Conservation (phyloP, 1,140 invertebrate genomes). For the Pentalonia nigronervosa region DNA sequence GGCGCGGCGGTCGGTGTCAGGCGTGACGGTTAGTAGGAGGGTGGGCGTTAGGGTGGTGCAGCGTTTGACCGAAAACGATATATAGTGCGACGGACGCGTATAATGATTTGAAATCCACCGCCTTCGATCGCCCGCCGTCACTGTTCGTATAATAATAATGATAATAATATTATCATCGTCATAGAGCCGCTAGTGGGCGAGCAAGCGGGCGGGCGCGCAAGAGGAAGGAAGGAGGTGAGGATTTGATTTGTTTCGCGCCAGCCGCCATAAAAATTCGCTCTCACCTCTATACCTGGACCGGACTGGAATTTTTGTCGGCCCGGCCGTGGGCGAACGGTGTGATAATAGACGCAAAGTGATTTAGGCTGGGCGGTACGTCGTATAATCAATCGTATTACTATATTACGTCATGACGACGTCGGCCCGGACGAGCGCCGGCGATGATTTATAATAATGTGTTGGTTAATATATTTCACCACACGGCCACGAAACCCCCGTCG, state of each 20-base stretch:
- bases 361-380: background rate
- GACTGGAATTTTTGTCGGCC: background rate
- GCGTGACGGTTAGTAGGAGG: too few relatives aligned
- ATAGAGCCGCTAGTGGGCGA: background rate
- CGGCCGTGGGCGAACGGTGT: background rate
- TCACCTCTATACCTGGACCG: background rate
- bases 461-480: background rate
- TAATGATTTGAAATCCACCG: background rate
- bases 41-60: too few relatives aligned
- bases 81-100: background rate
- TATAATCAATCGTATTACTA: background rate
- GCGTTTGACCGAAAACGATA: background rate
- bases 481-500: background rate
- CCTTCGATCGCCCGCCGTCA: background rate
- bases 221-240: background rate
- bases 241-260: background rate
- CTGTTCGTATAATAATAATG: background rate
- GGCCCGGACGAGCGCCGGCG: too few relatives aligned
- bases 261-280: background rate
- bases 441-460: conserved; percentile 14
- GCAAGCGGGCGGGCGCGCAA: too few relatives aligned
- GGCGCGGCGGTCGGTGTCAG: too few relatives aligned
- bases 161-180: background rate
- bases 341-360: background rate
- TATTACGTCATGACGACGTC: background rate